These are phyloP conservation scores for Pristionchus japonicus DNA, from an alignment of 2,888 invertebrate genomes.

Conservation along the genomic window DNA sequence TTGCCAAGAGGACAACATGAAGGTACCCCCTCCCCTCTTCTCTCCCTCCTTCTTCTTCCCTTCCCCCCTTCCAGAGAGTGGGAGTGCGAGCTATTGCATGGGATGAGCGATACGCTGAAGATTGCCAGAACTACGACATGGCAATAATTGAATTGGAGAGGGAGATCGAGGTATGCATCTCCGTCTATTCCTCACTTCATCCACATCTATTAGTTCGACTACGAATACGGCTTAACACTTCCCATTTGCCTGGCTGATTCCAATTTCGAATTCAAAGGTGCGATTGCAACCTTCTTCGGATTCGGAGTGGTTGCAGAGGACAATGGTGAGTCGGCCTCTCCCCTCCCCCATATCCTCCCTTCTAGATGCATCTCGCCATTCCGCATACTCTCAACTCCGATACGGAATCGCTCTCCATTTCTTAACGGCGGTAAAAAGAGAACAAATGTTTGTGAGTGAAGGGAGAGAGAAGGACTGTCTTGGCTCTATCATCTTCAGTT, in stretches of 20 bases:
- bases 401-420: not conserved
- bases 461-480: not conserved
- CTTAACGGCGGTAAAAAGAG: not conserved
- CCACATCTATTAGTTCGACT: not conserved
- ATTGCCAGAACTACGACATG: not conserved
- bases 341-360: not conserved
- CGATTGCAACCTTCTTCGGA: not conserved
- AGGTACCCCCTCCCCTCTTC: not conserved
- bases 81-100: slow-evolving; percentile 5
- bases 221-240: not conserved
- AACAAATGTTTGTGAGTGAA: not conserved
- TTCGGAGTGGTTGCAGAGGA: not conserved
- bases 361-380: not conserved
- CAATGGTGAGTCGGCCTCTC: not conserved
- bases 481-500: not conserved
- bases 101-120: not conserved
- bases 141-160: not conserved
- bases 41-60: not conserved
- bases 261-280: too few relatives aligned
- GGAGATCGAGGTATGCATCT: not conserved
- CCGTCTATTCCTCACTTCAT: too few relatives aligned
- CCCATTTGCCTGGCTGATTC: slow-evolving; percentile 3
- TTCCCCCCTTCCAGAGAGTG: slow-evolving; percentile 18
- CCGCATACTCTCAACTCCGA: not conserved
- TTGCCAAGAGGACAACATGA: slow-evolving; percentile 21